These are phyloP conservation scores for Acrocera orbiculus DNA, from an alignment of 2,888 invertebrate genomes.

Conservation along the genomic window DNA sequence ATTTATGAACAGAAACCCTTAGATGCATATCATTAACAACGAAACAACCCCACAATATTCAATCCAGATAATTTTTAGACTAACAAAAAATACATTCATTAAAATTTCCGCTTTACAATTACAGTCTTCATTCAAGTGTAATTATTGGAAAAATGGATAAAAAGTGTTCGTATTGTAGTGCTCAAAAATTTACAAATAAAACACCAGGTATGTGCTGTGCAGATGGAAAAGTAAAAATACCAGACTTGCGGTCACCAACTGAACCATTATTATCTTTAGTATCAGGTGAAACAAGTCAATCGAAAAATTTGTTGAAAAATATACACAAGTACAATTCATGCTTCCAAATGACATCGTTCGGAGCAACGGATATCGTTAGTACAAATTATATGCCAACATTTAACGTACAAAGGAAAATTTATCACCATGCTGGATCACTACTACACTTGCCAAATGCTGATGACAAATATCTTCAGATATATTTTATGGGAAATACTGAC, in stretches of 20 bases:
- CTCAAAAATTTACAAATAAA: neutral
- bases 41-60: too few relatives aligned
- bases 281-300: slow-evolving; percentile 13
- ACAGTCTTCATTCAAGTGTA: too few relatives aligned
- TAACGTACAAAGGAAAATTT: slow-evolving; percentile 11
- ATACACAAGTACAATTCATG: slow-evolving; percentile 14
- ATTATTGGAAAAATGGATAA: too few relatives aligned
- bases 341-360: too few relatives aligned
- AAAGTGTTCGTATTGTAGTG: neutral
- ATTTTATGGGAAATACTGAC: too few relatives aligned
- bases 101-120: too few relatives aligned
- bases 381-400: slow-evolving; percentile 10
- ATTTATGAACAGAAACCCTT: too few relatives aligned
- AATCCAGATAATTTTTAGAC: too few relatives aligned
- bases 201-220: neutral
- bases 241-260: slow-evolving; percentile 1
- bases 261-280: slow-evolving; percentile 19
- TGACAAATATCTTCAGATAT: slow-evolving; percentile 14
- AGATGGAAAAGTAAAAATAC: slow-evolving; percentile 1
- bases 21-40: too few relatives aligned
- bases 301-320: slow-evolving; percentile 12
- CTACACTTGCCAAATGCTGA: slow-evolving; percentile 11
- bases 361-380: slow-evolving; percentile 9
- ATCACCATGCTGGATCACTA: slow-evolving; percentile 13
- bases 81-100: too few relatives aligned